Conservation (phyloP, 1,140 invertebrate genomes). For the Phenacoccus solenopsis region DNA sequence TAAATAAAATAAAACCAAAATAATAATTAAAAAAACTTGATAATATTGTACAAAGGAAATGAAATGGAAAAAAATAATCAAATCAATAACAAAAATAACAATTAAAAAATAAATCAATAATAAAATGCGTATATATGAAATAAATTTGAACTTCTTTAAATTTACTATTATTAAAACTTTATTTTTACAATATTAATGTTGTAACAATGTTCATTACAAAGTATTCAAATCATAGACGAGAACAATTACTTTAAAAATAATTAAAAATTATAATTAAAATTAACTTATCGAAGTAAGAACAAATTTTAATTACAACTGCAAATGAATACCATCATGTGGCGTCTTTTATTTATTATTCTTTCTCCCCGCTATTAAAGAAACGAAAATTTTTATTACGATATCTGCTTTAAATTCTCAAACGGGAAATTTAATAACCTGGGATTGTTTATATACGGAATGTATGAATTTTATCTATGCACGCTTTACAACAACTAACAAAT, state of each 20-base stretch:
- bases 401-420: too few relatives aligned
- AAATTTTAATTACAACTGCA: background rate
- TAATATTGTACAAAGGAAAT: background rate
- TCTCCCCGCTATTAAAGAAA: too few relatives aligned
- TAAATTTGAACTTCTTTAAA: conserved; percentile 10
- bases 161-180: background rate
- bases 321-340: background rate
- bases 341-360: too few relatives aligned
- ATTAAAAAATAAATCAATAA: conserved; percentile 4
- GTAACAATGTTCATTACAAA: background rate
- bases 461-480: background rate
- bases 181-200: background rate
- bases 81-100: conserved; percentile 1
- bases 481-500: background rate
- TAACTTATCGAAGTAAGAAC: background rate
- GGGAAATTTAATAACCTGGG: background rate
- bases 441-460: background rate
- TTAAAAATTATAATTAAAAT: conserved; percentile 17
- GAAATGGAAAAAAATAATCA: conserved; percentile 4
- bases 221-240: background rate
- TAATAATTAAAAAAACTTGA: background rate
- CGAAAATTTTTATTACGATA: too few relatives aligned
- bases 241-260: conserved; percentile 11
- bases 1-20: conserved; percentile 2
- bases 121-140: background rate